Percentiles rank a stretch among this genome's conserved stretches.
phyloP scores from a whole-genome alignment of 2,797 vertebrate species.

The Myotis myotis region DNA sequence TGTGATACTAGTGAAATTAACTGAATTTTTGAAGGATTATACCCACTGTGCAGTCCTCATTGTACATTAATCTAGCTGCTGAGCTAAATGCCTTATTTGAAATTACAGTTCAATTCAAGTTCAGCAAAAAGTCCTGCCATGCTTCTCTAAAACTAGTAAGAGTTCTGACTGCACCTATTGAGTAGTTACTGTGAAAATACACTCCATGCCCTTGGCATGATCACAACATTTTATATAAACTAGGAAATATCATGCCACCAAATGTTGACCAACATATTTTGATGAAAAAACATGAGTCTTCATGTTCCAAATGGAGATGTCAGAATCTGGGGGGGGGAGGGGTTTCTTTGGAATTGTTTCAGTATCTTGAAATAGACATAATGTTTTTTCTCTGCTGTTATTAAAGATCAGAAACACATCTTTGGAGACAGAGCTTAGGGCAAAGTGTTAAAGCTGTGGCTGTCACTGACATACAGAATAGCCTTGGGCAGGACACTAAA shows the following conservation, averaged over 20 bases:
- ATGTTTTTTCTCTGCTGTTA: not conserved
- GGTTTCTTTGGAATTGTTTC: not conserved
- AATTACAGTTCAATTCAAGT: not conserved
- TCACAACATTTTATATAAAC: not conserved
- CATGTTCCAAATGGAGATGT: not conserved
- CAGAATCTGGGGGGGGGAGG: not conserved
- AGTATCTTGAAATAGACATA: not conserved
- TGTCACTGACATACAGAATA: not conserved
- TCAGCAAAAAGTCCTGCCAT: not conserved
- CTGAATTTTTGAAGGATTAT: not conserved
- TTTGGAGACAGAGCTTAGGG: not conserved
- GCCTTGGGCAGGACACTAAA: not conserved
- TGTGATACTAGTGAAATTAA: not conserved
- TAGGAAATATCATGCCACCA: not conserved
- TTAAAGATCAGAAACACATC: slow-evolving; percentile 12
- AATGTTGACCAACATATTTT: not conserved
- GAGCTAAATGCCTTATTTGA: not conserved
- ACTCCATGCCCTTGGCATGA: not conserved
- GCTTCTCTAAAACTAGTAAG: not conserved
- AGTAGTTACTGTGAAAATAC: not conserved
- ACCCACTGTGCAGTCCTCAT: not conserved
- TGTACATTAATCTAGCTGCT: not conserved
- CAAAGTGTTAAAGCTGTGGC: not conserved
- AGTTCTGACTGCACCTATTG: not conserved
- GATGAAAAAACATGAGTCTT: not conserved